phyloP scores from a whole-genome alignment of 1,140 invertebrate genomes.

The Antheraea mylitta region DNA sequence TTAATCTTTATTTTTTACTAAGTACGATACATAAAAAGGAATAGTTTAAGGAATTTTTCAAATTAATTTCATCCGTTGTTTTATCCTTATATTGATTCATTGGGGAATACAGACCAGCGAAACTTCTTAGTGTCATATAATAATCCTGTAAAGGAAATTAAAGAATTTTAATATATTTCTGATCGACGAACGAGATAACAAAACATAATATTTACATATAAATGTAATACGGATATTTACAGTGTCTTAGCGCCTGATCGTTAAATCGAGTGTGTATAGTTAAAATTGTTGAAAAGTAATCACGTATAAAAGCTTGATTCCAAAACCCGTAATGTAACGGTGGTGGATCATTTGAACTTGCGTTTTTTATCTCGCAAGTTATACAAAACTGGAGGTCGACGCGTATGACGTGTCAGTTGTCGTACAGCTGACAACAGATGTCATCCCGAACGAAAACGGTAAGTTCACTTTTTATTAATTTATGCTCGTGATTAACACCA shows the following conservation, averaged over 20 bases:
- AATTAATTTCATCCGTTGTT: neutral
- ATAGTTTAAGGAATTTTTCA: neutral
- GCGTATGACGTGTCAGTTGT: slow-evolving; percentile 77
- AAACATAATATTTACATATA: neutral
- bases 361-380: slow-evolving; percentile 18
- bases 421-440: slow-evolving; percentile 78
- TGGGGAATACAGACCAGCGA: neutral
- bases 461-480: slow-evolving; percentile 32
- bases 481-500: neutral
- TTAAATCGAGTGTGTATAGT: neutral
- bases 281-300: neutral
- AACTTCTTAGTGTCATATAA: neutral
- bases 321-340: slow-evolving; percentile 2
- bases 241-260: neutral
- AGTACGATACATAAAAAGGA: neutral
- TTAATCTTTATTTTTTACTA: too few relatives aligned
- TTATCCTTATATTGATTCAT: neutral
- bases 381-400: slow-evolving; percentile 74
- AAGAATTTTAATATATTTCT: neutral
- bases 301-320: neutral
- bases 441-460: slow-evolving; percentile 69
- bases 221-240: neutral
- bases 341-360: slow-evolving; percentile 16
- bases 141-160: neutral
- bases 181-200: neutral